These are phyloP conservation scores for Planococcus citri DNA, from an alignment of 1,140 invertebrate species.

Conservation along the genomic window DNA sequence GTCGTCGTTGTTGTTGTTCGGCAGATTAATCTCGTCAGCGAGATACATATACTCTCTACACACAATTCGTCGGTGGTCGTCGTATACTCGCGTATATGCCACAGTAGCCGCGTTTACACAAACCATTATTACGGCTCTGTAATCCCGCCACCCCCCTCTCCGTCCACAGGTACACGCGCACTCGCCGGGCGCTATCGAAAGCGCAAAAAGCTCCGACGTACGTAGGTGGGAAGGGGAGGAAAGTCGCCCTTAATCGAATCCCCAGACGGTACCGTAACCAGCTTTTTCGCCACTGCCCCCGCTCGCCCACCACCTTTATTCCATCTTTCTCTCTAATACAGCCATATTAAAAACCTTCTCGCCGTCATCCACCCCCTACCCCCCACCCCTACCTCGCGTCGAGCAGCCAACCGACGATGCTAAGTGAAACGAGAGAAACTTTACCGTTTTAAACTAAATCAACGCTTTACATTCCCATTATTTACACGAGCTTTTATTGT, in stretches of 20 bases:
- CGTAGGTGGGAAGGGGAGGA: neutral
- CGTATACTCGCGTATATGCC: neutral
- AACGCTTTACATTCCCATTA: constrained; percentile 1
- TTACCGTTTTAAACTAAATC: constrained; percentile 4
- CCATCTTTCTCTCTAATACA: too few species aligned
- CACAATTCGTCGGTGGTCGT: too few species aligned
- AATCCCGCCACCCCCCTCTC: neutral
- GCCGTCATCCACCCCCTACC: neutral
- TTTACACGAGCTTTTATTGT: constrained; percentile 7
- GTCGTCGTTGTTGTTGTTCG: neutral
- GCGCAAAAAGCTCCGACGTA: neutral
- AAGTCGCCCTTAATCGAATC: constrained; percentile 6
- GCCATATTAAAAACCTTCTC: neutral
- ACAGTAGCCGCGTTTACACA: constrained; percentile 1
- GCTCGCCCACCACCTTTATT: too few species aligned
- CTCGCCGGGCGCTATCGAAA: neutral
- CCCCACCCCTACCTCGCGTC: neutral
- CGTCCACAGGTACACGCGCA: neutral
- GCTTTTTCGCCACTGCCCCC: neutral
- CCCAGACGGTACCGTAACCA: neutral
- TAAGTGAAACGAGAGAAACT: constrained; percentile 2
- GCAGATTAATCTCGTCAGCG: constrained; percentile 5
- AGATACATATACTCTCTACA: too few species aligned
- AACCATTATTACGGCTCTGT: neutral
- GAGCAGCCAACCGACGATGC: neutral